Evolutionary conservation across 2,888 invertebrate genomes (phyloP), one percentile per base, ranked within the genome.

Genomic region (Silvanus unidentatus): DNA sequence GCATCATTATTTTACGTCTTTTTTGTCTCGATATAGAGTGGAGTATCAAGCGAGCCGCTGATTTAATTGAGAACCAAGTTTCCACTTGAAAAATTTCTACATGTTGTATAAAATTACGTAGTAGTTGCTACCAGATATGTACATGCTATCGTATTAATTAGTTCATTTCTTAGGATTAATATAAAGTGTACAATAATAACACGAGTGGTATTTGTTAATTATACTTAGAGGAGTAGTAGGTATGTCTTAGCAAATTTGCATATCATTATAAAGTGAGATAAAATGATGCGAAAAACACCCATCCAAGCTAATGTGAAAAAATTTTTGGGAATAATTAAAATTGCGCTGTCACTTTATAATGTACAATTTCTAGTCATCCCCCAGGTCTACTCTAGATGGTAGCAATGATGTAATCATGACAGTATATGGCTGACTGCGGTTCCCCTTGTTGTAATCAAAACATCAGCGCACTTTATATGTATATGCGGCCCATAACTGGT

Each of bases 351-450:
- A 5, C 8, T 5, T 22, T 22, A 22, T 22, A 5, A 22, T 22
- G 8, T 22, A 22, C 22, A 22, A 8, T 22, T 5, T 22, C 4
- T 22, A 22, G 22, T 3, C 4, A 22, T 22, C 22, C 22, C 22
- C 8, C 22, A 22, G 22, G 22, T 22, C 3, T n/a, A n/a, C n/a
- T 22, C 22, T 22, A 22, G 22, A 5, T n/a, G 68, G 66, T 67
- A 65, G 66, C 69, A 58, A 62, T 68, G 58, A 63, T 60, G 58
- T 68, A 65, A 68, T 68, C 62, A 59, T 55, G 63, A 65, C 55
- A 44, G 5, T 37, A 16, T 13, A 42, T 60, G 58, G 56, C 53
- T 55, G 54, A 53, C 54, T 55, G 53, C 49, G 51, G 50, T 55
- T 39, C 40, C 52, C 42, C 59, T 50, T 45, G 44, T 44, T 42